phyloP scores from a whole-genome alignment of 2,888 invertebrate species.

The Tridacna gigas region DNA sequence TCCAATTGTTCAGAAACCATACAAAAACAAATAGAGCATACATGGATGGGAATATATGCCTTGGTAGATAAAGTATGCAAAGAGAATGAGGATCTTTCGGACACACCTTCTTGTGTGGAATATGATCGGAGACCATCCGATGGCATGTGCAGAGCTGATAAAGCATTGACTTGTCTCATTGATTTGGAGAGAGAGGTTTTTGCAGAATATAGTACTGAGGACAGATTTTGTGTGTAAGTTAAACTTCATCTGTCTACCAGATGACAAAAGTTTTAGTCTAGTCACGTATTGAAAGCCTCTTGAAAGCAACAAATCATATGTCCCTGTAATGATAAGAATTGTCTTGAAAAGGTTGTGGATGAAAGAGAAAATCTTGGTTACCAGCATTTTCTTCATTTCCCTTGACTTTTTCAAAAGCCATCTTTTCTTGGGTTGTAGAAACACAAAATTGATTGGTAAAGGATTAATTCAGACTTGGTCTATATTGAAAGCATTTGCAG shows the following conservation, averaged over 20 bases:
- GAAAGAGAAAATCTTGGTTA: too few species aligned
- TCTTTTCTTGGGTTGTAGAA: too few species aligned
- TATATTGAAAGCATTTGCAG: too few species aligned
- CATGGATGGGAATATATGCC: conserved; percentile 17
- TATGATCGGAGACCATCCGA: neutral
- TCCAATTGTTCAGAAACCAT: conserved; percentile 18
- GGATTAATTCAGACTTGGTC: too few species aligned
- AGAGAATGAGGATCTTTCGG: neutral
- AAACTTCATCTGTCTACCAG: neutral
- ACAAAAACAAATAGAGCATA: neutral
- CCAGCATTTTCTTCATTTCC: too few species aligned
- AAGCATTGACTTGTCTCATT: conserved; percentile 29
- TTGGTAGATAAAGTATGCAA: conserved; percentile 19
- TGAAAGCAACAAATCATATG: neutral
- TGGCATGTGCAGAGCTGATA: conserved; percentile 21
- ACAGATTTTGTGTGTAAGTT: conserved; percentile 54
- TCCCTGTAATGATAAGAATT: neutral
- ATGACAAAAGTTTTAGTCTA: neutral
- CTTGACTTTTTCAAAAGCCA: too few species aligned
- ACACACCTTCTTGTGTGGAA: conserved; percentile 32
- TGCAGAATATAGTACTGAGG: conserved; percentile 28
- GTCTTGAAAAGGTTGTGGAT: too few species aligned
- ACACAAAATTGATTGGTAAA: too few species aligned
- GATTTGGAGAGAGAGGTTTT: conserved; percentile 30
- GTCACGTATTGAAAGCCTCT: neutral